phyloP scores from a whole-genome alignment of 2,888 invertebrate genomes.

The Andrena hattorfiana region DNA sequence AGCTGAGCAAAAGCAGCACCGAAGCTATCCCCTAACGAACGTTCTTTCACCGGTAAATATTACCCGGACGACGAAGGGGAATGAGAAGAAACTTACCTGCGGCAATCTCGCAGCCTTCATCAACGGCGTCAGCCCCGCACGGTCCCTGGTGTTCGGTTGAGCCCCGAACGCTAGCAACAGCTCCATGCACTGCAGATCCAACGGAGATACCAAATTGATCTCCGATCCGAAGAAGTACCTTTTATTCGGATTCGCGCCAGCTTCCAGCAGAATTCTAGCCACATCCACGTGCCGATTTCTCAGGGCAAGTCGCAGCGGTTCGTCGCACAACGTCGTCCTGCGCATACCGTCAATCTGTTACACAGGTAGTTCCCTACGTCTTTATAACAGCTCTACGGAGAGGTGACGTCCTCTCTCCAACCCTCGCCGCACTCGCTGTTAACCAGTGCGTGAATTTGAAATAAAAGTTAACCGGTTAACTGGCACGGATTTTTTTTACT shows the following conservation, averaged over 20 bases:
- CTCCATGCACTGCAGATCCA: constrained; percentile 92
- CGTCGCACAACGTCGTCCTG: constrained; percentile 91
- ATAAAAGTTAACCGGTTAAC: no score
- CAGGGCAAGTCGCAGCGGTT: constrained; percentile 95
- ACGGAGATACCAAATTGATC: constrained; percentile 93
- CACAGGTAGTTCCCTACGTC: no score
- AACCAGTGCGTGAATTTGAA: no score
- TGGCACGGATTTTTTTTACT: no score
- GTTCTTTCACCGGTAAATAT: neutral
- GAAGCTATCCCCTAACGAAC: constrained; percentile 89
- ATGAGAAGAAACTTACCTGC: constrained; percentile 86
- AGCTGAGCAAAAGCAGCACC: constrained; percentile 90
- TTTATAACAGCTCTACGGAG: no score
- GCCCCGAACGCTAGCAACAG: constrained; percentile 94
- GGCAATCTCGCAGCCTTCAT: constrained; percentile 95
- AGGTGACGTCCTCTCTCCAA: no score
- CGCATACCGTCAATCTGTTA: constrained; percentile 5
- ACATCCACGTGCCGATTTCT: constrained; percentile 93
- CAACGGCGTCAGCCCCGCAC: constrained; percentile 94
- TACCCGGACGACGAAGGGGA: neutral
- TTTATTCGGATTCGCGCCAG: constrained; percentile 96
- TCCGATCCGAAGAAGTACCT: constrained; percentile 96
- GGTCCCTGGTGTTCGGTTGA: constrained; percentile 93
- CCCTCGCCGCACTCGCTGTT: no score
- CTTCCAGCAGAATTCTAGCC: constrained; percentile 90